Conservation (phyloP, 2,113 vertebrate genomes). For the Cepphus grylle region DNA sequence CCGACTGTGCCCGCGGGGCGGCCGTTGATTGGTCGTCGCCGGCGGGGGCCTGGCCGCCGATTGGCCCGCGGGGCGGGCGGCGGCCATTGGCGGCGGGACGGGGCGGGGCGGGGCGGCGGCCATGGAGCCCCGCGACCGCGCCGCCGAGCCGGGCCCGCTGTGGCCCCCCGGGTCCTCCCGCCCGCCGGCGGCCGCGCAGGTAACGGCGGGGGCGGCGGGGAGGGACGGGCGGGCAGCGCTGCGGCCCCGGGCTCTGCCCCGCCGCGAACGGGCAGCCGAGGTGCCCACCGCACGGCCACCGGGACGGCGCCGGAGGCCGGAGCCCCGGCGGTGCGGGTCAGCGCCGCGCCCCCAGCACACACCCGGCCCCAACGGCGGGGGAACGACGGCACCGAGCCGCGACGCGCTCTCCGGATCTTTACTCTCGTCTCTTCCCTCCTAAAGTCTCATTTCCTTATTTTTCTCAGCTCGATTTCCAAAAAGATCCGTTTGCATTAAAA, state of each 20-base stretch:
- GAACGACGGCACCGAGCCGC: not conserved
- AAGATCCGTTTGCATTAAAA: not conserved
- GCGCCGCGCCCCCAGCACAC: not conserved
- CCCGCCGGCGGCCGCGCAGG: not conserved
- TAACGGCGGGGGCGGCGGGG: not conserved
- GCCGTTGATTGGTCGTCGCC: not conserved
- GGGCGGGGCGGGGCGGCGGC: not conserved
- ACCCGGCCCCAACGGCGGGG: not conserved
- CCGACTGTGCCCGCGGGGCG: too few species aligned
- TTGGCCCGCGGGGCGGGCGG: not conserved
- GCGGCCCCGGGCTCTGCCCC: not conserved
- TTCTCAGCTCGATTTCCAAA: not conserved
- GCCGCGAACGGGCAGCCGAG: not conserved
- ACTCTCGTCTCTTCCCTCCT: not conserved
- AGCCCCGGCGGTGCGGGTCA: not conserved
- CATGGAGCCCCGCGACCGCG: not conserved
- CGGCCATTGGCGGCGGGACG: not conserved
- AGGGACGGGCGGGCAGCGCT: not conserved
- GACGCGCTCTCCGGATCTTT: not conserved
- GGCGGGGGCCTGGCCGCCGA: not conserved
- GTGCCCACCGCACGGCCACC: not conserved
- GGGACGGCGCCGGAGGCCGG: not conserved
- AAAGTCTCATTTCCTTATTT: not conserved
- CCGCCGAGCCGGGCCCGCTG: not conserved
- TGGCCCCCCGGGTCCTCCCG: not conserved